A percentile compares a stretch with the other conserved stretches of the same genome.
phyloP scores from a whole-genome alignment of 2,888 invertebrate genomes.

The Hermaeophaga mercurialis region DNA sequence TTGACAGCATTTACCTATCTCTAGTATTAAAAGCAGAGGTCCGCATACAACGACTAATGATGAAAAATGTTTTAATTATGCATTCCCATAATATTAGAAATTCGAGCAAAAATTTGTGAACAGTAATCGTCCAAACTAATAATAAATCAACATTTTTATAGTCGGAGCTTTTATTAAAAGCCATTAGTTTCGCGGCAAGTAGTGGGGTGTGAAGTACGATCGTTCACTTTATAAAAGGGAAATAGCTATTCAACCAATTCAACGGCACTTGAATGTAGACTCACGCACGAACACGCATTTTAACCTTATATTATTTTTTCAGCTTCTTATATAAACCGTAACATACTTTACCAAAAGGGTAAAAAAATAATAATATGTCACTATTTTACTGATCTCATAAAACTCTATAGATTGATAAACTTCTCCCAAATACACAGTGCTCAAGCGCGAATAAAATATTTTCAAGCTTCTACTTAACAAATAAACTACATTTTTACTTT shows the following conservation, averaged over 20 bases:
- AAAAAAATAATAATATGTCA: no score
- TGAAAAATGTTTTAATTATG: constrained; percentile 57
- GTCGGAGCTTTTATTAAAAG: constrained; percentile 59
- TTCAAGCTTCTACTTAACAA: no score
- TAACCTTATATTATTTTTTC: no score
- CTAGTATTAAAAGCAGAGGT: constrained; percentile 33
- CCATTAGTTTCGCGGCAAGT: constrained; percentile 55
- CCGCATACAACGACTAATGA: constrained; percentile 46
- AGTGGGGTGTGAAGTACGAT: constrained; percentile 49
- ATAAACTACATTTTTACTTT: no score
- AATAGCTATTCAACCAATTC: constrained; percentile 19
- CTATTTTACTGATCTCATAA: no score
- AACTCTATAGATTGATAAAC: no score
- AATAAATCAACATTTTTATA: constrained; percentile 60
- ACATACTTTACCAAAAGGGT: no score
- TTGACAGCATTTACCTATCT: constrained; percentile 38
- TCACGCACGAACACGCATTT: no score
- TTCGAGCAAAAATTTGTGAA: constrained; percentile 56
- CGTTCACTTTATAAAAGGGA: constrained; percentile 49
- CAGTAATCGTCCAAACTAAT: constrained; percentile 56
- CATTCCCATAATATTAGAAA: constrained; percentile 53
- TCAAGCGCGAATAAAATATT: no score
- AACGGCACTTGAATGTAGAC: no score
- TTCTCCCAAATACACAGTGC: no score
- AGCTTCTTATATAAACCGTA: no score